Conservation (phyloP, 2,113 vertebrate species). For the Syngnathus scovelli region DNA sequence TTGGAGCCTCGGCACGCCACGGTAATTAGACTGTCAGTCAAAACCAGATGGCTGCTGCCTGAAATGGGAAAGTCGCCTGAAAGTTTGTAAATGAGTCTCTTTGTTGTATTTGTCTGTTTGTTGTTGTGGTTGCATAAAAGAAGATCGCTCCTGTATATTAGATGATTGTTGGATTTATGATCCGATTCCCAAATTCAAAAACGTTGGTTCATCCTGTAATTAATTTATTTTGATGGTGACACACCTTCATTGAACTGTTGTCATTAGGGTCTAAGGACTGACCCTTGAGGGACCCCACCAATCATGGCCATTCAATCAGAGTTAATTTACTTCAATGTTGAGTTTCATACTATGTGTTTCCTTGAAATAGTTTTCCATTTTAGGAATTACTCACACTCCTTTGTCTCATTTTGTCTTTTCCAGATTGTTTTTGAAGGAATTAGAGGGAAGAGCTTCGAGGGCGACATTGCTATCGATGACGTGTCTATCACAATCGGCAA, state of each 20-base stretch:
- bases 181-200: neutral
- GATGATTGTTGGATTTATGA: neutral
- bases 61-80: conserved; percentile 33
- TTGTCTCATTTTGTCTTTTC: conserved; percentile 18
- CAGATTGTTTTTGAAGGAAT: conserved; percentile 96
- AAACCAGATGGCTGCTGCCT: conserved; percentile 56
- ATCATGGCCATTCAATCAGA: neutral
- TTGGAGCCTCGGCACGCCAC: conserved; percentile 48
- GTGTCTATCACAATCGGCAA: conserved; percentile 90
- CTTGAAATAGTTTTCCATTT: neutral
- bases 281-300: too few relatives aligned
- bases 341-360: neutral
- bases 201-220: too few relatives aligned
- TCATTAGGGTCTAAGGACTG: too few relatives aligned
- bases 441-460: conserved; percentile 82
- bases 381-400: neutral
- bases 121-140: conserved; percentile 12
- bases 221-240: too few relatives aligned
- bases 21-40: conserved; percentile 73
- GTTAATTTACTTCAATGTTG: too few relatives aligned
- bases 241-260: too few relatives aligned
- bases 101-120: conserved; percentile 25
- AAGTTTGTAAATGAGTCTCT: conserved; percentile 42
- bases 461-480: conserved; percentile 93
- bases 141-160: conserved; percentile 7